phyloP scores from a whole-genome alignment of 2,113 vertebrate species.

The Grammomys dolichurus region DNA sequence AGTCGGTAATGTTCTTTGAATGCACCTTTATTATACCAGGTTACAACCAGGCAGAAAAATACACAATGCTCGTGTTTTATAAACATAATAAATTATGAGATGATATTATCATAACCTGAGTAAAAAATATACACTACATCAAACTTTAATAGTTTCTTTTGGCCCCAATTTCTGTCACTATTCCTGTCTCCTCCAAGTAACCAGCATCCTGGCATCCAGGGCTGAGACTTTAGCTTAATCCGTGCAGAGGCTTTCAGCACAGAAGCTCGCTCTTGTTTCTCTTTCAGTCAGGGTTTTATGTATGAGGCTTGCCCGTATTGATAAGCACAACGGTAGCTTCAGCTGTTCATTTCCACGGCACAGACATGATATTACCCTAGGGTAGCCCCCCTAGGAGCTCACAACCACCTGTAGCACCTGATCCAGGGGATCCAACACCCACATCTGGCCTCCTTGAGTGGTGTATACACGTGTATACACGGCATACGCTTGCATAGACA shows the following conservation, averaged over 20 bases:
- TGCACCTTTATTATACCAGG: neutral
- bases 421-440: neutral
- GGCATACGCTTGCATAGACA: neutral
- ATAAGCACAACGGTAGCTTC: neutral
- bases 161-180: neutral
- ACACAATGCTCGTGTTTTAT: neutral
- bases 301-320: neutral
- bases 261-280: neutral
- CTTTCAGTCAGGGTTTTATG: neutral
- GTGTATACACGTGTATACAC: no score
- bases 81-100: neutral
- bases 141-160: neutral
- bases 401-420: neutral
- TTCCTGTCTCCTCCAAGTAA: neutral
- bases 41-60: constrained; percentile 23
- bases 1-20: neutral
- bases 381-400: neutral
- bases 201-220: neutral
- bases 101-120: neutral
- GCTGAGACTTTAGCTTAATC: neutral
- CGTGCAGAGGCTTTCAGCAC: neutral
- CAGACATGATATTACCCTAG: neutral
- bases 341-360: neutral
- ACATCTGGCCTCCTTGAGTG: neutral
- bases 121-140: neutral